Conservation (phyloP, 1,140 invertebrate genomes). For the Campoletis sonorensis region DNA sequence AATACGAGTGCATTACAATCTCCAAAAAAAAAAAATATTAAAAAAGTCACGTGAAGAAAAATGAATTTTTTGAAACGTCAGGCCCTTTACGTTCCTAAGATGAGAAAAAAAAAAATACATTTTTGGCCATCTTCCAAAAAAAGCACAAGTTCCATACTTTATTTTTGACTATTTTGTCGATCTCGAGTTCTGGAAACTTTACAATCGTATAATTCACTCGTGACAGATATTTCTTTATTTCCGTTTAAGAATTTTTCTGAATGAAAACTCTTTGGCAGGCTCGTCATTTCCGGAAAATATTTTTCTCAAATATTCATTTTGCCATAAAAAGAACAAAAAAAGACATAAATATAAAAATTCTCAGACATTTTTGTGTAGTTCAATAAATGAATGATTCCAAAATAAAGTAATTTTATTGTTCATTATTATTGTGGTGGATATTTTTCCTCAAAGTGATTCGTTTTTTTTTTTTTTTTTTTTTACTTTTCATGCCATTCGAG, state of each 20-base stretch:
- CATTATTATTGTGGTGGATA: too few species aligned
- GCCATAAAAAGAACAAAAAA: too few species aligned
- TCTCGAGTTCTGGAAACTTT: neutral
- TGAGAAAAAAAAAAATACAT: neutral
- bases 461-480: too few species aligned
- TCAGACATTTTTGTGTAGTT: too few species aligned
- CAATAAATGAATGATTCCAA: too few species aligned
- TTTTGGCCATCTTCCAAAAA: neutral
- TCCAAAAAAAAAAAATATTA: too few species aligned
- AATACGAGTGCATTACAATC: neutral
- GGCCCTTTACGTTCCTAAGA: neutral
- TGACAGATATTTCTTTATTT: neutral
- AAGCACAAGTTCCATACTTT: neutral
- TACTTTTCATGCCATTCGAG: neutral
- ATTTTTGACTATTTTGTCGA: neutral
- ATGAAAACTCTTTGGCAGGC: neutral
- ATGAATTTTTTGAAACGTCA: neutral
- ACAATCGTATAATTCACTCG: neutral
- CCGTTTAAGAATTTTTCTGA: neutral
- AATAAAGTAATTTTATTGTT: too few species aligned
- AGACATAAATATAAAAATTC: neutral
- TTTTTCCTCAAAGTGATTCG: too few species aligned
- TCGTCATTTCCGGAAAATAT: neutral
- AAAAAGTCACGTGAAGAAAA: neutral
- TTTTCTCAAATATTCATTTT: neutral